Evolutionary conservation across 1,140 invertebrate species (phyloP), one percentile per base, ranked within the genome.

Genomic region (Diorhabda sublineata): DNA sequence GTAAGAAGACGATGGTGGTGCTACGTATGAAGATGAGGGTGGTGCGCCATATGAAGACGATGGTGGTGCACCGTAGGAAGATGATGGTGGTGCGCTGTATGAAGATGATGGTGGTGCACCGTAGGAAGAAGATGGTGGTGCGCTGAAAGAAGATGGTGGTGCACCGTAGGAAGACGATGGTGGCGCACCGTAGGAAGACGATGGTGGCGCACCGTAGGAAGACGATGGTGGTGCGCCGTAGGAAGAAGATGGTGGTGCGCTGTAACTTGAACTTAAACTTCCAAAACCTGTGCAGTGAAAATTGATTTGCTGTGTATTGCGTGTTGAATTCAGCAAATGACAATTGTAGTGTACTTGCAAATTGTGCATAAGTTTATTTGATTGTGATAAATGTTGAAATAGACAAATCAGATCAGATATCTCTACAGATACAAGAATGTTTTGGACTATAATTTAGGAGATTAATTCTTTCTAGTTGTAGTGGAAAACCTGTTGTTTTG

Each of bases 151-250:
- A 5, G 59, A 45, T n/a, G 52, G 61, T 66, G 67, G 67, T 8
- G 61, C 67, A 9, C 67, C 67, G n/a, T 69, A 62, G 11, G 61
- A 62, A 44, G 42, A 44, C 6, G 45, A 83, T 11, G 84, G 83
- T 45, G 80, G 77, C 61, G 83, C 78, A 71, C 62, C 79, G 73
- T 76, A 78, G n/a, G 70, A 73, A 41, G 74, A 71, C 7, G 78
- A 76, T 41, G 77, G 70, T 45, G 81, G 81, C 26, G 81, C 77
- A 57, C 81, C 81, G 66, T 84, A 84, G 26, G 73, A 78, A 3
- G 78, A 79, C 0, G 83, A 84, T 42, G 84, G 83, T 56, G 73
- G 73, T 3, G 73, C 71, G 42, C 73, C 71, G 41, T 74, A 74
- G 7, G 68, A 70, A 43, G 60, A 58, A 58, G 73, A 74, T 82